Percentiles rank a stretch among this genome's conserved stretches.
phyloP scores from a whole-genome alignment of 2,888 invertebrate species.

The Eupithecia exiguata region DNA sequence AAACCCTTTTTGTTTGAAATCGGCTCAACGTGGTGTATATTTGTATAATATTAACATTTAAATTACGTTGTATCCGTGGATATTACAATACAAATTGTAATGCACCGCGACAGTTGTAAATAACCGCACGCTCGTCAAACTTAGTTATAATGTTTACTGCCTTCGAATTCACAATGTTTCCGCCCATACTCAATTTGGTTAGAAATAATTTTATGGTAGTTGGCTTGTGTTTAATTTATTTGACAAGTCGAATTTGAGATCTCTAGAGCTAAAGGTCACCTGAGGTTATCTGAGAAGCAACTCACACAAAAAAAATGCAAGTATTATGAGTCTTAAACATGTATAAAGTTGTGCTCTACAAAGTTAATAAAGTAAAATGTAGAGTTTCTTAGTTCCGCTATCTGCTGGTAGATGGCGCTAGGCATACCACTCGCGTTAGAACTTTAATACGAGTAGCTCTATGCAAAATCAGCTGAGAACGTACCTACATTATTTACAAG shows the following conservation, averaged over 20 bases:
- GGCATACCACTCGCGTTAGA: constrained; percentile 34
- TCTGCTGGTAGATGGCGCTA: constrained; percentile 72
- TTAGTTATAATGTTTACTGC: constrained; percentile 27
- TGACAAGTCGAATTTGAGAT: background rate
- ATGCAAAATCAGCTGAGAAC: background rate
- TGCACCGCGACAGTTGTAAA: constrained; percentile 69
- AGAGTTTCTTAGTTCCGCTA: constrained; percentile 62
- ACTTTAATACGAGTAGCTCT: background rate
- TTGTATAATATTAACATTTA: constrained; percentile 78
- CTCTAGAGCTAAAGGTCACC: background rate
- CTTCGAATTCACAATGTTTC: constrained; percentile 23
- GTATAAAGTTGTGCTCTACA: background rate
- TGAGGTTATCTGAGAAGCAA: background rate
- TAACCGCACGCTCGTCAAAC: constrained; percentile 48
- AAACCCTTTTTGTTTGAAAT: background rate
- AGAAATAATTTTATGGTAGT: background rate
- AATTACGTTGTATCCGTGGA: constrained; percentile 77
- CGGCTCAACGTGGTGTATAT: constrained; percentile 39
- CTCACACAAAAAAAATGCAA: background rate
- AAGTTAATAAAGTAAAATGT: background rate
- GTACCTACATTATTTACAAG: background rate
- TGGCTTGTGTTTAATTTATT: background rate
- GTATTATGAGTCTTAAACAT: background rate
- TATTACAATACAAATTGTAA: constrained; percentile 76
- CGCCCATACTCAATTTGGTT: constrained; percentile 20